Evolutionary conservation across 2,797 vertebrate species (phyloP), one percentile per base, ranked within the genome.

Genomic region (Lithobates pipiens): DNA sequence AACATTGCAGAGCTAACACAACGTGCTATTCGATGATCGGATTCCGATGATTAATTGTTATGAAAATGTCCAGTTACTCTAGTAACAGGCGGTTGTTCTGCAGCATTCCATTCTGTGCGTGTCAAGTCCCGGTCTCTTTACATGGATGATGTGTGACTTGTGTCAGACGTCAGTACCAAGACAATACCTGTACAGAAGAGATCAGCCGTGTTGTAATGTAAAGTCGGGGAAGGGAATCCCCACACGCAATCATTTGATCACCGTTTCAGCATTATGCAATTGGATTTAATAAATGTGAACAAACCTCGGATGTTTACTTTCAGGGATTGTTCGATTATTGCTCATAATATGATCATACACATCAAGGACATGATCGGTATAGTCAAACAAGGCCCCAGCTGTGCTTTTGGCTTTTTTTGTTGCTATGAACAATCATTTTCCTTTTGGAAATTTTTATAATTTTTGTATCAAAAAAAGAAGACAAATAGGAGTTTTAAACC

Each of bases 31-130:
- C 13, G 32, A 18, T 16, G 54, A 15, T 73, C n/a, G 46, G 54
- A 7, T 50, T 44, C n/a, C 3, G n/a, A 10, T 67, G 72, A 65
- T 67, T 76, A 50, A 69, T 23, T 77, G 44, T 84, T 84, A 10
- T 29, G 44, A 54, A 15, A 69, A 69, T 27, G 15, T 46, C 67
- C 2, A 69, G 78, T 81, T 71, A 21, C 78, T 65, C 0, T 81
- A 50, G 78, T 16, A 86, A 86, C 84, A 68, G 82, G 70, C 72
- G 29, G 71, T 5, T 39, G 57, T 25, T 16, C 72, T 29, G 39
- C 25, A 8, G 27, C 75, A 77, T 78, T 84, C 68, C 50, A 9
- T 34, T 27, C 23, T 29, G 61, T 42, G 84, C 34, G 21, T 32
- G 78, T 80, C 16, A 15, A n/a, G 16, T 29, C 34, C 32, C 1